Evolutionary conservation across 2,888 invertebrate genomes (phyloP).

Genomic region (Ethmia dodecea): DNA sequence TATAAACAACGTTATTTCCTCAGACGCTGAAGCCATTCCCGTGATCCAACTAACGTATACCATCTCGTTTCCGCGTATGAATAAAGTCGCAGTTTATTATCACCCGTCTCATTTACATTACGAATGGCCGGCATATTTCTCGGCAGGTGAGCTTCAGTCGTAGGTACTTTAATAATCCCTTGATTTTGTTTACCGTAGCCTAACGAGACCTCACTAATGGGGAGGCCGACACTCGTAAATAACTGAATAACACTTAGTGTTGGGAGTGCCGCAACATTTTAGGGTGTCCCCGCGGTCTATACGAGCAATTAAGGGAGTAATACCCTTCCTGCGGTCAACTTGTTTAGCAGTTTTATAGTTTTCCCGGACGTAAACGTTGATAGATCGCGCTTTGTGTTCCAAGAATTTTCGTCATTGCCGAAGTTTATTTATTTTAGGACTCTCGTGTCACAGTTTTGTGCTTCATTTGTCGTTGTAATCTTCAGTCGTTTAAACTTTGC

Average conservation of each 20-base stretch:
- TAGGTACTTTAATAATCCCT: slow-evolving; percentile 22
- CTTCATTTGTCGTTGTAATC: too few relatives aligned
- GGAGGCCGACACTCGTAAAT: slow-evolving; percentile 34
- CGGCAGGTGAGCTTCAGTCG: neutral
- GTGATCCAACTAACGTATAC: too few relatives aligned
- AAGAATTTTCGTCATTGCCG: slow-evolving; percentile 3
- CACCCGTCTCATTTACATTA: neutral
- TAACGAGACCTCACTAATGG: slow-evolving; percentile 37
- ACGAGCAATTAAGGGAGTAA: slow-evolving; percentile 29
- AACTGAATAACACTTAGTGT: slow-evolving; percentile 39
- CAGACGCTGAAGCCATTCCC: too few relatives aligned
- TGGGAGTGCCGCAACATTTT: slow-evolving; percentile 12
- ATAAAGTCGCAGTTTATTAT: too few relatives aligned
- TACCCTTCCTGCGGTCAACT: slow-evolving; percentile 25
- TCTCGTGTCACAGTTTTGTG: too few relatives aligned
- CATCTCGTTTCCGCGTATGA: too few relatives aligned
- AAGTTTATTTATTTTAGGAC: too few relatives aligned
- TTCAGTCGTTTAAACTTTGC: too few relatives aligned
- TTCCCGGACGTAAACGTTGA: slow-evolving; percentile 21
- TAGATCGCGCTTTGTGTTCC: slow-evolving; percentile 5
- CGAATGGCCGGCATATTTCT: neutral
- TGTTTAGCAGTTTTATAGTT: slow-evolving; percentile 26
- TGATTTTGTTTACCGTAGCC: slow-evolving; percentile 33
- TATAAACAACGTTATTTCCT: too few relatives aligned
- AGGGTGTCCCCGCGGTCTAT: slow-evolving; percentile 23